Percentiles rank a stretch among this genome's conserved stretches.
phyloP scores from a whole-genome alignment of 2,888 invertebrate species.

The Sminthurides aquaticus region DNA sequence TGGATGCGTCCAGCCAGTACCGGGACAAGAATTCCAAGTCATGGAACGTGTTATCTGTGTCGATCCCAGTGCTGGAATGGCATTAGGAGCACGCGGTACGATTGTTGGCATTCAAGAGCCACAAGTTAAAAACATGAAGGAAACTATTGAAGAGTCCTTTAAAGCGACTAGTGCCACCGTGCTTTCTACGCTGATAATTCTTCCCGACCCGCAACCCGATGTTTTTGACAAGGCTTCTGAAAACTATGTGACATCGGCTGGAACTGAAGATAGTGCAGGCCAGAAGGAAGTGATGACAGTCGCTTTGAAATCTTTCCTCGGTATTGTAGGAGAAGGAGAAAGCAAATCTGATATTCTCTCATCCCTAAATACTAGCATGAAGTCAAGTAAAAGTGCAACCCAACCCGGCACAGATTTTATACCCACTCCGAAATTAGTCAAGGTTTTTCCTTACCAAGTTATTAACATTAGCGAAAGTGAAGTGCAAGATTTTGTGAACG shows the following conservation, averaged over 20 bases:
- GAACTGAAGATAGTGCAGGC: slow-evolving; percentile 1
- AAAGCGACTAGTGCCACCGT: slow-evolving; percentile 35
- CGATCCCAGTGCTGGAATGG: slow-evolving; percentile 65
- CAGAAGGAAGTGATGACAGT: slow-evolving; percentile 11
- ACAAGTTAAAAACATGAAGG: slow-evolving; percentile 24
- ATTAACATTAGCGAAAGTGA: slow-evolving; percentile 29
- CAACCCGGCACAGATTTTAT: slow-evolving; percentile 11
- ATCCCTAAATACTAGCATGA: neutral
- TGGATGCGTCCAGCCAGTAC: slow-evolving; percentile 59
- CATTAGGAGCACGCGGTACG: slow-evolving; percentile 75
- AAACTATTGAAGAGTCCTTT: slow-evolving; percentile 36
- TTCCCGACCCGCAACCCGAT: slow-evolving; percentile 36
- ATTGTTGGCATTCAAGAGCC: slow-evolving; percentile 56
- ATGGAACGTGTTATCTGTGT: slow-evolving; percentile 80
- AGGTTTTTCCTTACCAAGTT: slow-evolving; percentile 39
- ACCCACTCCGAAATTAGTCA: slow-evolving; percentile 32
- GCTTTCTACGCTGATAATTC: slow-evolving; percentile 30
- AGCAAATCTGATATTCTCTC: neutral
- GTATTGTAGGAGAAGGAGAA: too few relatives aligned
- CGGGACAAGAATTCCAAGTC: slow-evolving; percentile 56
- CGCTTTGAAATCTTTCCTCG: slow-evolving; percentile 13
- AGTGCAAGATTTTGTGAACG: slow-evolving; percentile 7
- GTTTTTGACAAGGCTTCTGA: slow-evolving; percentile 33
- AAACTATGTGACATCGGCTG: neutral
- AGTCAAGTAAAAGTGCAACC: neutral